Conservation (phyloP, 2,888 invertebrate genomes). For the Xanthia togata region DNA sequence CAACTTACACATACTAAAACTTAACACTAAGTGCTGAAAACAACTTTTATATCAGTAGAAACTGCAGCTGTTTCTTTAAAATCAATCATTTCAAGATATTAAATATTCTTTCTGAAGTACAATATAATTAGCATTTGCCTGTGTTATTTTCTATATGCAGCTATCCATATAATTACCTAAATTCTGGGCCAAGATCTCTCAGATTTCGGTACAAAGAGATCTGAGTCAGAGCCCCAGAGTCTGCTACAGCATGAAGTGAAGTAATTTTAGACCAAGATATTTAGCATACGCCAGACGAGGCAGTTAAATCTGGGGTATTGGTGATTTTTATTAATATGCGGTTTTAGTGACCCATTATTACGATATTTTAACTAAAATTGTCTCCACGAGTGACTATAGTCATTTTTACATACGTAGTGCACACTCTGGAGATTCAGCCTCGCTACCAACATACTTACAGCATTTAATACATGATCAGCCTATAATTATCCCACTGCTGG, state of each 20-base stretch:
- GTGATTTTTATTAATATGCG: neutral
- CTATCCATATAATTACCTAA: constrained; percentile 26
- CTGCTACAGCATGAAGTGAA: constrained; percentile 20
- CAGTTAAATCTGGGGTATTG: neutral
- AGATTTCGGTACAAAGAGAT: constrained; percentile 41
- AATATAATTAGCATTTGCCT: neutral
- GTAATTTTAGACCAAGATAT: constrained; percentile 43
- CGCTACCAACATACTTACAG: neutral
- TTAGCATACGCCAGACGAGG: constrained; percentile 27
- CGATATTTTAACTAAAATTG: neutral
- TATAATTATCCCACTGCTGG: too few relatives aligned
- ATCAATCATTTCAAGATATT: too few relatives aligned
- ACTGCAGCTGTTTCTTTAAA: neutral
- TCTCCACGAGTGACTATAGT: too few relatives aligned
- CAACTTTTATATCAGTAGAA: too few relatives aligned
- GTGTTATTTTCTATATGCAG: constrained; percentile 12
- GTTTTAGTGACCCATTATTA: neutral
- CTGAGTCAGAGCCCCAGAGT: constrained; percentile 32
- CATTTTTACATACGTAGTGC: neutral
- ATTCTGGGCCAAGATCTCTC: constrained; percentile 42
- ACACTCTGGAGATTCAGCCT: neutral
- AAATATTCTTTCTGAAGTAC: neutral
- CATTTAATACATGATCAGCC: neutral
- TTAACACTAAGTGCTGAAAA: neutral
- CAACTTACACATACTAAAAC: neutral